Evolutionary conservation across 2,113 vertebrate genomes (phyloP).

Genomic region (Petrocephalus zakoni): DNA sequence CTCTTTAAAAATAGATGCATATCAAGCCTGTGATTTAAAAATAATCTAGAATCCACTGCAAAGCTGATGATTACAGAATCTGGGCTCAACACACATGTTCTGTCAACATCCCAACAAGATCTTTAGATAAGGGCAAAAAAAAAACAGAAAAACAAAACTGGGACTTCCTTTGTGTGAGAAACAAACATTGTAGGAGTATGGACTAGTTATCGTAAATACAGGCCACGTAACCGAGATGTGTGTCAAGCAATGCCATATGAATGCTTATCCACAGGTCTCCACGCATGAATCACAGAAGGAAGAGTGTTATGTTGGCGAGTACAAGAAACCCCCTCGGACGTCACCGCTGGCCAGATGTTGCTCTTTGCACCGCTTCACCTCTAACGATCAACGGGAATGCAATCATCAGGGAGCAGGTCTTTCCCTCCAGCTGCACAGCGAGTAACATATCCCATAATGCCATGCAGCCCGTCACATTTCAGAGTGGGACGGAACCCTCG

Average conservation of each 20-base stretch:
- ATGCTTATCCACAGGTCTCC: constrained; percentile 28
- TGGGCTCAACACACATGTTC: constrained; percentile 31
- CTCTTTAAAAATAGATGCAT: constrained; percentile 52
- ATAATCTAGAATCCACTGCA: constrained; percentile 30
- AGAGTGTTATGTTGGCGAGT: constrained; percentile 20
- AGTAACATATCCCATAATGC: neutral
- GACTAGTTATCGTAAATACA: constrained; percentile 23
- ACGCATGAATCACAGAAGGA: constrained; percentile 40
- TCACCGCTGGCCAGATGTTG: constrained; percentile 24
- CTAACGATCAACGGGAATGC: neutral
- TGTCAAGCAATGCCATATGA: constrained; percentile 32
- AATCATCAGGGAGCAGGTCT: neutral
- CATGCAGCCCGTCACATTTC: constrained; percentile 41
- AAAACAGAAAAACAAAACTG: constrained; percentile 12
- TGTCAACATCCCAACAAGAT: constrained; percentile 26
- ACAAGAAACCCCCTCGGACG: constrained; percentile 45
- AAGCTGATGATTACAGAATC: constrained; percentile 32
- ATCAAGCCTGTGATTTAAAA: constrained; percentile 39
- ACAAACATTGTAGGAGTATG: constrained; percentile 50
- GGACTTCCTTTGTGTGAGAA: constrained; percentile 34
- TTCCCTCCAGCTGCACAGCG: neutral
- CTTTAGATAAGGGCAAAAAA: constrained; percentile 10
- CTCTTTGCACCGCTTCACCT: neutral
- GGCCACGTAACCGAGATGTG: constrained; percentile 30
- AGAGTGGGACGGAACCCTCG: constrained; percentile 62